These are phyloP conservation scores for Sphaeridia pumilis DNA, from an alignment of 2,888 invertebrate species.

Conservation along the genomic window DNA sequence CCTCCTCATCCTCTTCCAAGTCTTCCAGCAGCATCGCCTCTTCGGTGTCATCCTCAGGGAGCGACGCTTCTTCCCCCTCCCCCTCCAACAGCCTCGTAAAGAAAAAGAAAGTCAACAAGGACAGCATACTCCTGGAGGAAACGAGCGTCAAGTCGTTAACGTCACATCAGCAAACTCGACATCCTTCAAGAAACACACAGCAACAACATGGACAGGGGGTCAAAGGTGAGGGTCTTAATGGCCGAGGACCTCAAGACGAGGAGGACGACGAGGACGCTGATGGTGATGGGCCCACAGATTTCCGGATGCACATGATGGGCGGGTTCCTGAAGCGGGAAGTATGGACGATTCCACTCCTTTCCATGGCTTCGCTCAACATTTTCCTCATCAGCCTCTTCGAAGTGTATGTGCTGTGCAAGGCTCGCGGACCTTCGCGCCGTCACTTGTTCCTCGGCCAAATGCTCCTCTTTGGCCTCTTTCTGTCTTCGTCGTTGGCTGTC, in stretches of 20 bases:
- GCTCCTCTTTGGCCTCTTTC: constrained; percentile 67
- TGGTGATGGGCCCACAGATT: constrained; percentile 14
- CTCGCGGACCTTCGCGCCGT: constrained; percentile 67
- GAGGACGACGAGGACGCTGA: constrained; percentile 16
- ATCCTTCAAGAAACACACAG: neutral
- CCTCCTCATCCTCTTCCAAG: no score
- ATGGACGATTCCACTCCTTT: constrained; percentile 83
- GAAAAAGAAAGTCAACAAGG: neutral
- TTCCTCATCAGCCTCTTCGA: constrained; percentile 75
- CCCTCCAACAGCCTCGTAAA: neutral
- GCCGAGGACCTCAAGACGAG: no score
- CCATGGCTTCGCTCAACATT: constrained; percentile 72
- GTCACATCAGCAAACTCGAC: neutral
- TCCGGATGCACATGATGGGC: constrained; percentile 25
- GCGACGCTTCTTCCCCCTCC: neutral
- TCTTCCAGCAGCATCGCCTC: no score
- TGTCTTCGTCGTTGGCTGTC: constrained; percentile 66
- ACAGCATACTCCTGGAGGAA: no score
- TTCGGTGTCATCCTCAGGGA: no score
- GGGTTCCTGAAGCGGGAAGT: constrained; percentile 49
- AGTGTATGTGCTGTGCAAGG: constrained; percentile 65
- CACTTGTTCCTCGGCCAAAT: constrained; percentile 76
- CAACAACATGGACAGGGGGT: neutral
- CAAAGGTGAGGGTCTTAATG: no score
- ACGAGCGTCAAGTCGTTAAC: constrained; percentile 3